Base-by-base conservation (phyloP, 2,797 vertebrate species). In the Aulostomus chinensis region DNA sequence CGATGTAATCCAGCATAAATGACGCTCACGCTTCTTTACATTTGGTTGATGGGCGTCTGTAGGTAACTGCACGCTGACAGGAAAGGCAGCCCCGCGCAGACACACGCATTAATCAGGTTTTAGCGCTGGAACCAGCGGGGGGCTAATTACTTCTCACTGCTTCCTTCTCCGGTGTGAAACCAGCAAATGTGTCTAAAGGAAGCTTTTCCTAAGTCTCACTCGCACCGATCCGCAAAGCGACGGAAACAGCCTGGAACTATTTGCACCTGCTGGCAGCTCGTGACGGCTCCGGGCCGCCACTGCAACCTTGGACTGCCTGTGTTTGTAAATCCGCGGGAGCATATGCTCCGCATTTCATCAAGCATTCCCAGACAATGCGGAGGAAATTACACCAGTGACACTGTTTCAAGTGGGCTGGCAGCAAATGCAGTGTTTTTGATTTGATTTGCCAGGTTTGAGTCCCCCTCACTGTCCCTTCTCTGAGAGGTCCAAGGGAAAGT, bases 71-170 rank as follows among this genome's bases (percentile, higher is more conserved):
- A 37, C 59, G 55, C 21, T 2, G 41, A 16, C 47, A 17, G 11
- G 20, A 1, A 36, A 22, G 2, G 45, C 25, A 4, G 59, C 20
- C 30, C 47, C 25, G 35, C 32, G 0, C 50, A 62, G 73, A 80
- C 68, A 64, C 21, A 56, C 60, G 42, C 71, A 69, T 80, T 76
- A 51, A 74, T 80, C 80, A 74, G 9, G 45, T 45, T 67, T 54
- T 33, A 39, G 68, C 17, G 1, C 50, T 38, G 42, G 14, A 69
- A 67, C 66, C 80, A 74, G 80, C 74, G 57, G 63, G 69, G 31
- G 67, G 66, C 54, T 70, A 80, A 80, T 66, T 63, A 65, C 60
- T 49, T 48, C 42, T 33, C 18, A 43, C 20, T 21, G 49, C 25
- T n/a, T 38, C 36, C 43, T 60, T 24, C 29, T 24, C 3, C 49